Evolutionary conservation across 2,113 vertebrate species (phyloP).

Genomic region (Pyrgilauda ruficollis): DNA sequence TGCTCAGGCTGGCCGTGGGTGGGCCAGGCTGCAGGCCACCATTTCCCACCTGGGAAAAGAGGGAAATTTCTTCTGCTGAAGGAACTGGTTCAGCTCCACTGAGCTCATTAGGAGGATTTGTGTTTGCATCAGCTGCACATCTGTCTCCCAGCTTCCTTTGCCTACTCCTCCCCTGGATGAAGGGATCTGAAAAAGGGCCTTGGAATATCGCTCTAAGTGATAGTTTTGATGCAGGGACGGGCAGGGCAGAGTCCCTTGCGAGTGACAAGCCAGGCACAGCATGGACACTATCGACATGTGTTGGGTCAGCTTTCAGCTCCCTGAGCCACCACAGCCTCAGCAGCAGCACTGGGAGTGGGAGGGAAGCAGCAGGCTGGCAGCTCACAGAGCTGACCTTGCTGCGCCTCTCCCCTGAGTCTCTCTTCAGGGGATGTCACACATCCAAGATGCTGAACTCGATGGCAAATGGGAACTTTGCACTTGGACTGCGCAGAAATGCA

Average conservation of each 20-base stretch:
- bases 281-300: rapidly evolving
- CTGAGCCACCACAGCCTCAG: not conserved
- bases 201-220: not conserved
- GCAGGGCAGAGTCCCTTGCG: not conserved
- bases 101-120: not conserved
- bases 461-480: not conserved
- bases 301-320: not conserved
- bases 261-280: not conserved
- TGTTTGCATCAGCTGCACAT: not conserved
- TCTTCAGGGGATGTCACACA: not conserved
- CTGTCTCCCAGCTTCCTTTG: not conserved
- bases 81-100: not conserved
- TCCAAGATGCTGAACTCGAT: not conserved
- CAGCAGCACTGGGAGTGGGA: rapidly evolving
- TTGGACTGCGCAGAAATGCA: not conserved
- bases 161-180: not conserved
- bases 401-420: not conserved
- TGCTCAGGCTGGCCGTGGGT: rapidly evolving
- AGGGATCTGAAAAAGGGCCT: not conserved
- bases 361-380: not conserved
- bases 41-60: not conserved
- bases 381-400: not conserved
- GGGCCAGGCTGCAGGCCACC: not conserved
- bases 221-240: rapidly evolving
- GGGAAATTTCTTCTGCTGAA: not conserved